These are phyloP conservation scores for Solenodon paradoxus DNA, from an alignment of 2,113 vertebrate genomes.

Conservation along the genomic window DNA sequence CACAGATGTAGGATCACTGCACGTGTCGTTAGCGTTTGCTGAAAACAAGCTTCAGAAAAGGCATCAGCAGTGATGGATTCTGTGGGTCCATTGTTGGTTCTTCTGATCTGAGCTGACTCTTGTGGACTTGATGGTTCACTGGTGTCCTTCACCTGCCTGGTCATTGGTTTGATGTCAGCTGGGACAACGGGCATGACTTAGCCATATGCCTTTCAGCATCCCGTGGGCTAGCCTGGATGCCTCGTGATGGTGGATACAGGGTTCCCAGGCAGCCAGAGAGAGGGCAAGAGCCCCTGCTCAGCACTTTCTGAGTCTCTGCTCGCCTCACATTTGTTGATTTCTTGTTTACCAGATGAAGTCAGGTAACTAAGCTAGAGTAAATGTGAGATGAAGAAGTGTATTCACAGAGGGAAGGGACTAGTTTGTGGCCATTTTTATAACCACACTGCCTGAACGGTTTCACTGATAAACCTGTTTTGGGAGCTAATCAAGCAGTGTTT, in stretches of 20 bases:
- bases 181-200: neutral
- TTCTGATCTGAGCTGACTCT: neutral
- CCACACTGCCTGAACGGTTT: neutral
- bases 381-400: neutral
- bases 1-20: neutral
- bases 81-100: neutral
- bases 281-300: rapidly evolving
- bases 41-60: neutral
- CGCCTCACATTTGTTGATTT: neutral
- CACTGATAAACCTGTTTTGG: neutral
- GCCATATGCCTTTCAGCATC: neutral
- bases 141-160: neutral
- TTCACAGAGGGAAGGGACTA: rapidly evolving
- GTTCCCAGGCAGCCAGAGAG: neutral
- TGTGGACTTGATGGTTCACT: neutral
- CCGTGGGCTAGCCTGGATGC: neutral
- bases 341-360: neutral
- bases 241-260: neutral
- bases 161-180: neutral
- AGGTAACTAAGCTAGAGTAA: neutral
- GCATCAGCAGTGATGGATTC: neutral
- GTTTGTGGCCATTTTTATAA: neutral
- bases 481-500: neutral
- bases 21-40: neutral
- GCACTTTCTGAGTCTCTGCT: neutral